Percentiles rank a stretch among this genome's conserved stretches.
These are phyloP conservation scores for Lissocephala sabroskyi DNA, from an alignment of 2,888 invertebrate species.

Conservation along the genomic window DNA sequence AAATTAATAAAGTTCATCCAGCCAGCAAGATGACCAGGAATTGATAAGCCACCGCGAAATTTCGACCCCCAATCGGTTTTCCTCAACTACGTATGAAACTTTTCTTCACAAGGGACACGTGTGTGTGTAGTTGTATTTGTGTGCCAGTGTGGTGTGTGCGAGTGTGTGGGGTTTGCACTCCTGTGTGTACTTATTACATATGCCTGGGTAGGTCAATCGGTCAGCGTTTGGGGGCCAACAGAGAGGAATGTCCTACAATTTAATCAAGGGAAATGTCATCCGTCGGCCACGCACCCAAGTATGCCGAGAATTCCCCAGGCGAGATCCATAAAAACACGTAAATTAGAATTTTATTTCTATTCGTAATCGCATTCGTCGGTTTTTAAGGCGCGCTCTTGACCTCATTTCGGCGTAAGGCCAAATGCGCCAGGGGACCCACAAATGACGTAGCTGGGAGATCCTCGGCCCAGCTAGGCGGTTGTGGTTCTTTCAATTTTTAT, in stretches of 20 bases:
- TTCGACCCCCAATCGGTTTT: too few relatives aligned
- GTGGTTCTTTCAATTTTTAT: conserved; percentile 31
- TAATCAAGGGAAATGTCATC: conserved; percentile 11
- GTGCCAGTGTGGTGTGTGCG: conserved; percentile 19
- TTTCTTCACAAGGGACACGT: conserved; percentile 38
- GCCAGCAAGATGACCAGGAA: too few relatives aligned
- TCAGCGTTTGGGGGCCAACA: conserved; percentile 32
- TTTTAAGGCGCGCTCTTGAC: conserved; percentile 56
- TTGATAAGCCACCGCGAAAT: too few relatives aligned
- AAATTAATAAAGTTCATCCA: too few relatives aligned
- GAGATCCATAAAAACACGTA: conserved; percentile 32
- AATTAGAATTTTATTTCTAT: conserved; percentile 32
- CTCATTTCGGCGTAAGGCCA: conserved; percentile 17
- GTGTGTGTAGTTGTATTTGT: conserved; percentile 14
- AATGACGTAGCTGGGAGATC: conserved; percentile 7
- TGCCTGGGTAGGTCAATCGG: conserved; percentile 62
- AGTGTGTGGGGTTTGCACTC: conserved; percentile 7
- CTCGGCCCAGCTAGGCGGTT: background rate
- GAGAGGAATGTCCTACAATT: conserved; percentile 1
- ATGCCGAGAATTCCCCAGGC: conserved; percentile 38
- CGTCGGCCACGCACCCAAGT: conserved; percentile 15
- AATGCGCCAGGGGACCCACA: conserved; percentile 14
- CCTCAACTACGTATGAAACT: conserved; percentile 38
- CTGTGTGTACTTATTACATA: conserved; percentile 44
- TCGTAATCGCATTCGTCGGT: too few relatives aligned